Base-by-base conservation (phyloP, 1,140 invertebrate genomes). In the Lasioglossum baleicum region DNA sequence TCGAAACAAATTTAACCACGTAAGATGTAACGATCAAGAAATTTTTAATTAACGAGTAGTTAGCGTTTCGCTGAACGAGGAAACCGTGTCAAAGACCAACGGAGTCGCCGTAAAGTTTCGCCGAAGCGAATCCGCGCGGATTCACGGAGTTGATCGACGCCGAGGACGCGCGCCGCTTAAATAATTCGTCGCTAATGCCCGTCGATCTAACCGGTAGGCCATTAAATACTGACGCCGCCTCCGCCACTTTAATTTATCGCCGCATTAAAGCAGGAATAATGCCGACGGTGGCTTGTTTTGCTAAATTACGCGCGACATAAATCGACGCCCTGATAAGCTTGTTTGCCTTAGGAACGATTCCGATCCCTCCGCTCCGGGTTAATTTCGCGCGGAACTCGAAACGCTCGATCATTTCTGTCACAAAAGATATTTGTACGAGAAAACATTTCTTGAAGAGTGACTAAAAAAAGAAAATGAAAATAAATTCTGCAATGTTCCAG, bases 251-350 rank as follows among this genome's bases (percentile, higher is more conserved):
- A 65, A 65, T 78, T 72, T 64, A 72, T 78, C 61, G 20, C 10
- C 60, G 35, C n/a, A 56, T 78, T 78, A 78, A 65, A 65, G 60
- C 68, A 40, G 1, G 17, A 72, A 78, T 56, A 78, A 78, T 53
- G 26, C 44, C 7, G 2, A 5, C 15, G 5, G 15, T 35, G 26
- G 42, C 11, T 53, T 73, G 48, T 78, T 65, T 65, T 56, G 48
- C 22, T 64, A 65, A 78, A 78, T 78, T 72, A 56, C 15, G 17
- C 69, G 69, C 15, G 22, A 11, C 17, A 72, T 78, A 72, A 78
- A 78, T 72, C 60, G 48, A 11, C 44, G 2, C 4, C 2, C 26
- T 35, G 75, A 64, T 78, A 78, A 65, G 44, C 76, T 72, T 56
- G 69, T 72, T 78, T 78, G 35, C 60, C 69, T 64, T 53, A 53